A percentile compares a stretch with the other conserved stretches of the same genome.
Evolutionary conservation across 2,797 vertebrate species (phyloP).

Genomic region (Enteromius unitaeniatus): DNA sequence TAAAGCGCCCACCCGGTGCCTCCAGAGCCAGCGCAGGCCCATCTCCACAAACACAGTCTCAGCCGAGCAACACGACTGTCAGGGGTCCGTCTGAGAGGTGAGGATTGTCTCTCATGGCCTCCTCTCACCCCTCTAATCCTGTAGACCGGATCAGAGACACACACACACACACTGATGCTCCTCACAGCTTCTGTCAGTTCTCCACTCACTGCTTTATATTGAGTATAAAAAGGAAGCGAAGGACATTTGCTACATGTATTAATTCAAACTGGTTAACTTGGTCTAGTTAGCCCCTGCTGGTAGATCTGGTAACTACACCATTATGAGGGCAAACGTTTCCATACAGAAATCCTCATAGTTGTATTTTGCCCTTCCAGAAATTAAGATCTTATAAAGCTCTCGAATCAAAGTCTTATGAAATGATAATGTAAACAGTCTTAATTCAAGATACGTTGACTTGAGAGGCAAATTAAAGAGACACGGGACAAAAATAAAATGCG

Average conservation of each 20-base stretch:
- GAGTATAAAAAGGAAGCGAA: neutral
- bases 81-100: neutral
- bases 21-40: conserved; percentile 56
- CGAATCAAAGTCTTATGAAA: neutral
- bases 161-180: neutral
- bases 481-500: too few relatives aligned
- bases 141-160: conserved; percentile 14
- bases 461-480: neutral
- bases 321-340: neutral
- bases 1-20: conserved; percentile 41
- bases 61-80: neutral
- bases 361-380: too few relatives aligned
- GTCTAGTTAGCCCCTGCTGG: neutral
- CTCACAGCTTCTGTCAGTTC: neutral
- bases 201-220: neutral
- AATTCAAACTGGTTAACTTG: neutral
- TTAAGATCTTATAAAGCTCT: neutral
- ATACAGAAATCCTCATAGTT: neutral
- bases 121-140: conserved; percentile 13
- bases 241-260: neutral
- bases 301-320: neutral
- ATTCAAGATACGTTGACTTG: neutral
- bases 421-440: neutral
- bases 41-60: conserved; percentile 37
- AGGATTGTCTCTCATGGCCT: neutral